Conservation (phyloP, 1,140 invertebrate species). For the Drosophila pseudoobscura region DNA sequence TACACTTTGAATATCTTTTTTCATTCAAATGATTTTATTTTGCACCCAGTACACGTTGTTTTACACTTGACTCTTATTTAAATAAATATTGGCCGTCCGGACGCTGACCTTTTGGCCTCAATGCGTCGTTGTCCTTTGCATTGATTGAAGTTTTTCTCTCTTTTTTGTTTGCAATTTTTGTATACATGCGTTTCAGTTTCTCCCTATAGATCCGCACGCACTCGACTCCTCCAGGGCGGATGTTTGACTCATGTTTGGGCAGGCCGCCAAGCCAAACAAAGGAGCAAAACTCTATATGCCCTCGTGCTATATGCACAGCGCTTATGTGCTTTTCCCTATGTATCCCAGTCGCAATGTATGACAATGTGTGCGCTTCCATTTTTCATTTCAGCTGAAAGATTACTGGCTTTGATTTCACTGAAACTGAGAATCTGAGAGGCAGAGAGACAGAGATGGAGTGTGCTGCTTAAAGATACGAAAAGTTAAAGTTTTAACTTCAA, state of each 20-base stretch:
- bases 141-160: conserved; percentile 33
- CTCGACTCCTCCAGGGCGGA: conserved; percentile 7
- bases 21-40: background rate
- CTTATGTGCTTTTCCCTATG: background rate
- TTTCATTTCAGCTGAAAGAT: conserved; percentile 20
- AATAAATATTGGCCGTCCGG: conserved; percentile 44
- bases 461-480: background rate
- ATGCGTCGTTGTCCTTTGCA: conserved; percentile 39
- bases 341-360: too few relatives aligned
- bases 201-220: conserved; percentile 20
- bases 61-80: conserved; percentile 31
- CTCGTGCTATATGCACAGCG: conserved; percentile 1
- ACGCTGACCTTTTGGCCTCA: conserved; percentile 64
- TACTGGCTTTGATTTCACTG: conserved; percentile 12
- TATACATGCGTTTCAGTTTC: conserved; percentile 7
- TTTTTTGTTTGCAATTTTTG: background rate
- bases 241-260: conserved; percentile 41
- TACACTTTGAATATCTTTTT: conserved; percentile 48
- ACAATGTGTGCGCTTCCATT: conserved; percentile 10
- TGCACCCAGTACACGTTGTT: background rate
- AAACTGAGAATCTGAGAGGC: too few relatives aligned
- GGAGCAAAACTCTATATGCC: background rate
- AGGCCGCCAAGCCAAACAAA: conserved; percentile 42
- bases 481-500: background rate
- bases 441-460: background rate